phyloP scores from a whole-genome alignment of 2,888 invertebrate genomes.

The Eustalomyia histrio region DNA sequence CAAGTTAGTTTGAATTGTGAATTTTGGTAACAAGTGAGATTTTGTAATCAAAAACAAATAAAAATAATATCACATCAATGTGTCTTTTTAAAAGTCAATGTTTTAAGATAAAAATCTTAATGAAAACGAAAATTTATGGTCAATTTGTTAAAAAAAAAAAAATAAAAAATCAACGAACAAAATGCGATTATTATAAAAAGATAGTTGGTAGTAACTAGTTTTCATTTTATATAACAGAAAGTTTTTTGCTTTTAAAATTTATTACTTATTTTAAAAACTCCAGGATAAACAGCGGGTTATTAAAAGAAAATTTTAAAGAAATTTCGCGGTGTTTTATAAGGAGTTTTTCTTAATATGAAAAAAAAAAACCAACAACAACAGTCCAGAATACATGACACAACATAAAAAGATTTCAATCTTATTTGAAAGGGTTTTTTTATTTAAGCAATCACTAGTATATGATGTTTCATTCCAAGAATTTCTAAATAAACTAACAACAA shows the following conservation, averaged over 20 bases:
- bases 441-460: not conserved
- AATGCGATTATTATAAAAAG: constrained; percentile 43
- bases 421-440: constrained; percentile 45
- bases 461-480: constrained; percentile 57
- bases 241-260: constrained; percentile 41
- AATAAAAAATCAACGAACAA: not conserved
- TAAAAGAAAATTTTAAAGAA: constrained; percentile 20
- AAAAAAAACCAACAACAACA: no score
- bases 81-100: constrained; percentile 26
- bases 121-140: constrained; percentile 62
- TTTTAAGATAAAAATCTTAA: constrained; percentile 59
- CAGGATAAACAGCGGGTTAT: constrained; percentile 59
- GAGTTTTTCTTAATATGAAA: constrained; percentile 17
- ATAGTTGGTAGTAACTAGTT: constrained; percentile 23
- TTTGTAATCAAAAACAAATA: constrained; percentile 63
- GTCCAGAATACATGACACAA: constrained; percentile 38
- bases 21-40: constrained; percentile 48
- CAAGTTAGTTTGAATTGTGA: not conserved
- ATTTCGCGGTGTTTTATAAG: constrained; percentile 41
- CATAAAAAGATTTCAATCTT: constrained; percentile 50
- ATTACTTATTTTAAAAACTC: constrained; percentile 50
- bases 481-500: constrained; percentile 21
- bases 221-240: constrained; percentile 21
- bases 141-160: constrained; percentile 44
- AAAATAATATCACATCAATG: constrained; percentile 59